Evolutionary conservation across 1,140 invertebrate species (phyloP), one percentile per base, ranked within the genome.

Genomic region (Dermatophagoides farinae): DNA sequence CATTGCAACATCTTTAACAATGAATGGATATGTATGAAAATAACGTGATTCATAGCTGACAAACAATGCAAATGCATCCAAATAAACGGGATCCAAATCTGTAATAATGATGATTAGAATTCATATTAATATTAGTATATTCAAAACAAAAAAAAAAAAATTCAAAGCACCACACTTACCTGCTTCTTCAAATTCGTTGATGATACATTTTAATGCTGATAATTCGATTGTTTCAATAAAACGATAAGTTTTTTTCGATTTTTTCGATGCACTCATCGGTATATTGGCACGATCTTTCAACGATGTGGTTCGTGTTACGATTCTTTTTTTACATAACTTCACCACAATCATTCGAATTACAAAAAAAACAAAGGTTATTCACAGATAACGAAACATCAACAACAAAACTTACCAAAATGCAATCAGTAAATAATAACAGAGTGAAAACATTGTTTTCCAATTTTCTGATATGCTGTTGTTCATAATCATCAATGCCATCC

Each of bases 401-500:
- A 43, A 6, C 2, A 58, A 43, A 12, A 64, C 67, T 62, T 68
- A 93, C 85, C 75, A 93, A 88, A 66, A 96, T 77, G 62, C 85
- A 85, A 74, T 97, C 91, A 31, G 86, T 88, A 71, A 96, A 96
- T 0, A 97, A 75, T 71, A 92, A 93, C 38, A 97, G 71, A 41
- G 89, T 81, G 16, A 97, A 47, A 12, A 59, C 1, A 16, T 41
- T 18, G 16, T 57, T 61, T 20, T 60, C 58, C 16, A 60, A 52
- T 25, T 47, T 47, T 31, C 31, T 2, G 2, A 31, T 31, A 31
- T 4, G 8, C 8, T 31, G 31, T 31, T 31, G 31, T 31, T 31
- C 31, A n/a, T 49, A 18, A 47, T 49, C 23, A 25, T 14, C 12
- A 6, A n/a, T 38, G n/a, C n/a, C n/a, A 46, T 63, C 11, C n/a